Base-by-base conservation (phyloP, 2,888 invertebrate genomes). In the Amblyteles armatorius region DNA sequence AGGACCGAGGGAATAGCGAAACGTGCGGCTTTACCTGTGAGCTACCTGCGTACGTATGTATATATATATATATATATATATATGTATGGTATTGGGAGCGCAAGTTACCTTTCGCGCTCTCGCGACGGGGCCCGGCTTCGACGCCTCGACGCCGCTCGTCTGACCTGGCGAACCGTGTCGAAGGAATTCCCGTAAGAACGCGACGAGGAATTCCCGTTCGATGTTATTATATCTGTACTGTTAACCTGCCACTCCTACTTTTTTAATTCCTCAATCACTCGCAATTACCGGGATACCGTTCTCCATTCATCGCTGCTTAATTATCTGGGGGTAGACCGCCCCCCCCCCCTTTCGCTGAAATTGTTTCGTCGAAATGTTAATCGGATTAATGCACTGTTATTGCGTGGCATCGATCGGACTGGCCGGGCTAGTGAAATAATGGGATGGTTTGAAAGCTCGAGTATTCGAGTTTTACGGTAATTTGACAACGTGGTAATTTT, bases 181-280 rank as follows among this genome's bases (percentile, higher is more conserved):
- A 73, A 80, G 88, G 88, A 85, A 88, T 89, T 81, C 71, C 48
- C 63, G 57, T 76, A 86, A 89, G 83, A 85, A 87, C 71, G 77
- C 73, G 79, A 60, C 77, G 80, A 67, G 85, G 88, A 88, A 89
- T 89, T 88, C 87, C n/a, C 65, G 86, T 89, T 89, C 80, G 79
- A 16, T 44, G 3, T 44, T 16, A 44, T 76, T 76, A 76, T 63
- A 65, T 50, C 63, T 65, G 33, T 48, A 26, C 48, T 48, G 50
- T 65, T 65, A 50, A 22, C 65, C 33, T 16, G 76, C 76, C 76
- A 65, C 76, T 76, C 76, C 65, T 65, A 76, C 50, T 29, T 52
- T 63, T 65, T 67, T 40, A 48, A 60, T 74, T 74, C 33, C 60
- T 48, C 63, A 44, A 65, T 76, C 63, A 50, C 48, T 26, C 13